phyloP scores from a whole-genome alignment of 2,113 vertebrate species.

The Brienomyrus longianalis region DNA sequence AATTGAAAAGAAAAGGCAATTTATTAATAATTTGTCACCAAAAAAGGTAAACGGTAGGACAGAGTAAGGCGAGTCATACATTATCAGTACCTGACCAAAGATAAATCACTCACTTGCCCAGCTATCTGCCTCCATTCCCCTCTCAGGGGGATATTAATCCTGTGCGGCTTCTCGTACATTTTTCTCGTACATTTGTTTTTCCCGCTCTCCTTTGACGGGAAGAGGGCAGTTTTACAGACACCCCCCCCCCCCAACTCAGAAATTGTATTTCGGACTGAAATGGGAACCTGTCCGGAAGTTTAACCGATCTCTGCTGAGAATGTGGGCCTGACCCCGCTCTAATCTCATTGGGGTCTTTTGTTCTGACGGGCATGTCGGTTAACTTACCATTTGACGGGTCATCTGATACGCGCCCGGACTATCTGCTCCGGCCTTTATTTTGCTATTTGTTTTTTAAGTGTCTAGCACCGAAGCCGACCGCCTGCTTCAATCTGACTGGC shows the following conservation, averaged over 20 bases:
- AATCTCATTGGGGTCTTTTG: background rate
- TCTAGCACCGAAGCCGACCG: background rate
- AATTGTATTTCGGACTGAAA: background rate
- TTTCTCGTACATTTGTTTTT: conserved; percentile 13
- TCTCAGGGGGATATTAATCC: conserved; percentile 18
- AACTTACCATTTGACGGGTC: background rate
- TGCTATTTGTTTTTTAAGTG: background rate
- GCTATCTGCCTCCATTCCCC: background rate
- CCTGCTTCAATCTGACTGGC: background rate
- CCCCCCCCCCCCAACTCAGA: background rate
- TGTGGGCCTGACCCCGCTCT: background rate
- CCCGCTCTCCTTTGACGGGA: background rate
- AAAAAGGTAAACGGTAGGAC: background rate
- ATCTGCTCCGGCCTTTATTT: background rate
- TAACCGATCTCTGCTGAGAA: background rate
- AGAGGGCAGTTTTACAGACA: background rate
- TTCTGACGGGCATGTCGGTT: background rate
- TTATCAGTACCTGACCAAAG: background rate
- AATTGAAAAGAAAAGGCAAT: background rate
- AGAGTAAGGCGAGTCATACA: background rate
- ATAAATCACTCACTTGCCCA: background rate
- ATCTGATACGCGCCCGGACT: background rate
- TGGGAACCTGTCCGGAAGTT: background rate
- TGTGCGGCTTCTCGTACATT: background rate
- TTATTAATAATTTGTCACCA: background rate